Base-by-base conservation (phyloP, 1,140 invertebrate genomes). In the Melitaea cinxia region DNA sequence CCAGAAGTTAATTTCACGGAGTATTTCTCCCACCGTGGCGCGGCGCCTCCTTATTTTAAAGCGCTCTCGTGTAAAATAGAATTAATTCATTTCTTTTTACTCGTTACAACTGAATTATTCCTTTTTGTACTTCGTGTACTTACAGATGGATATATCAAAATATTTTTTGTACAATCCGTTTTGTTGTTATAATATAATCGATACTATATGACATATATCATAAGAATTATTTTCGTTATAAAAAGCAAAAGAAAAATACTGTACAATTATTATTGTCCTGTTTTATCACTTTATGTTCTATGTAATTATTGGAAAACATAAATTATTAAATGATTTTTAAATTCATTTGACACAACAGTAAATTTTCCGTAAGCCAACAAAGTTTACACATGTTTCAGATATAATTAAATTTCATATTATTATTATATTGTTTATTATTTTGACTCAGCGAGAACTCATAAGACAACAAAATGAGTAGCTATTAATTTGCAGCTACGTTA, bases 1-100 rank as follows among this genome's bases (percentile, higher is more conserved):
- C 73, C 77, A 70, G 73, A 69, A 88, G 83, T 82, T 85, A 83
- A 85, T 88, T 85, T 88, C 83, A 83, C 80, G 78, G 82, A 63
- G 76, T 80, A 80, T 83, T 88, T 85, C 85, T 80, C 68, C 65
- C 63, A 75, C 49, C 72, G 64, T 65, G 77, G 77, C 73, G 80
- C 75, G 77, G 57, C 55, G 65, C 54, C 68, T 74, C 65, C 66
- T 78, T 78, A 73, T 75, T 80, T 80, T 76, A 81, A 65, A 78
- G 79, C 74, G 70, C 76, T 82, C 75, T 69, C 54, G 71, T 77
- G 74, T 77, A 78, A 81, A 80, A 79, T 79, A 72, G 65, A 79
- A 80, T 80, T 83, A 82, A 83, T 79, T 71, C 73, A 53, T 58
- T 58, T 65, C 19, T 24, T 56, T 35, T 45, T 66, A 52, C 9